These are phyloP conservation scores for Probaryconus sp. DNA, from an alignment of 1,140 invertebrate genomes.

Conservation along the genomic window DNA sequence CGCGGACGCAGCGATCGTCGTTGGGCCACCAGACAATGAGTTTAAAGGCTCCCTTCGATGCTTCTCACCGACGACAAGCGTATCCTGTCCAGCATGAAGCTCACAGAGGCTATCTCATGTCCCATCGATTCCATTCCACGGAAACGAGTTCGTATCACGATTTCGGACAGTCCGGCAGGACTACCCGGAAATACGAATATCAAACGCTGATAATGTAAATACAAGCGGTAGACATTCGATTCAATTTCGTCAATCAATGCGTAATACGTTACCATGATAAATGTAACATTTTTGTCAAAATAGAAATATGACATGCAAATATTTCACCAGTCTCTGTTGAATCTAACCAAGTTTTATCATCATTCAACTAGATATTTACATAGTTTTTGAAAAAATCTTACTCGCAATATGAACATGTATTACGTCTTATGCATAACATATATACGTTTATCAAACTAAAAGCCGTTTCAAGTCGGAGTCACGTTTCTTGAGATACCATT, in stretches of 20 bases:
- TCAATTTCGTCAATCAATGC: conserved; percentile 32
- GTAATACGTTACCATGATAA: too few relatives aligned
- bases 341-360: too few relatives aligned
- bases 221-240: conserved; percentile 26
- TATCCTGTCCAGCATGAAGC: conserved; percentile 65
- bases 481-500: too few relatives aligned
- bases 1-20: conserved; percentile 60
- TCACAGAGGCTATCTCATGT: conserved; percentile 66
- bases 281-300: not conserved
- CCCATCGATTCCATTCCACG: conserved; percentile 65
- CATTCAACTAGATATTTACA: not conserved
- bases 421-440: too few relatives aligned
- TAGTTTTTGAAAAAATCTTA: too few relatives aligned
- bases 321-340: too few relatives aligned
- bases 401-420: too few relatives aligned
- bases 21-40: conserved; percentile 52
- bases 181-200: conserved; percentile 57
- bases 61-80: conserved; percentile 65
- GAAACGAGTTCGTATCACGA: conserved; percentile 60
- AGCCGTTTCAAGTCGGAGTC: too few relatives aligned
- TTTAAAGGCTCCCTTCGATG: conserved; percentile 43
- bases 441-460: too few relatives aligned
- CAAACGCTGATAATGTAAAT: conserved; percentile 45
- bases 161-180: conserved; percentile 48
- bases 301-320: not conserved